Base-by-base conservation (phyloP, 2,113 vertebrate genomes). In the Verasper variegatus region DNA sequence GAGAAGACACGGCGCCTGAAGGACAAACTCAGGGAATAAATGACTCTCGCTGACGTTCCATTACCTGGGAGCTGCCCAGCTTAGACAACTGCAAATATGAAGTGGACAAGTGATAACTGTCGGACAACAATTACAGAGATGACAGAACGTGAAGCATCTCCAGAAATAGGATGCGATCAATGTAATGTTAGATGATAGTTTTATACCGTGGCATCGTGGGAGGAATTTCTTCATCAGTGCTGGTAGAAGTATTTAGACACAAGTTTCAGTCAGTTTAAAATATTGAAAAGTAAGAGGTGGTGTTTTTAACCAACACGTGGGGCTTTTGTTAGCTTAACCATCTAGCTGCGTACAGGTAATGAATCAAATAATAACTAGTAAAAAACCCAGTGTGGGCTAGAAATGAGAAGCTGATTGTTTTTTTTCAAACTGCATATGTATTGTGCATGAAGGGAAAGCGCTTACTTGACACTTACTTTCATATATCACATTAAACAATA, bases 11-110 rank as follows among this genome's bases (percentile, higher is more conserved):
- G 5, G 17, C 26, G 26, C 64, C 64, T 27, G 62, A 65, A 65
- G 62, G 62, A 65, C 47, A 31, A 66, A 52, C 45, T n/a, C 17
- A 0, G 35, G 60, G 60, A 42, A 63, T n/a, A 45, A 63, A 63
- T 63, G 60, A 42, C 37, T 49, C 62, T 18, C 0, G 23, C 45
- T 65, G 47, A 31, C 47, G n/a, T 49, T 51, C 63, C 24, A 66
- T 67, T n/a, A 51, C 47, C 26, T 20, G 24, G 13, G 61, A 63
- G 61, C 61, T 13, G 47, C 61, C n/a, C 61, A 15, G 37, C 35
- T 62, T 5, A 3, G 59, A 61, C 31, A 61, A 65, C 21, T 49
- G 23, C 23, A 65, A 37, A 23, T 49, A 65, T 49, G 21, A 65
- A 47, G 42, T 12, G 45, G 24, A 64, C 42, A n/a, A 20, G 63